These are phyloP conservation scores for Tarsius wallacei DNA, from an alignment of 2,797 vertebrate genomes.

Conservation along the genomic window DNA sequence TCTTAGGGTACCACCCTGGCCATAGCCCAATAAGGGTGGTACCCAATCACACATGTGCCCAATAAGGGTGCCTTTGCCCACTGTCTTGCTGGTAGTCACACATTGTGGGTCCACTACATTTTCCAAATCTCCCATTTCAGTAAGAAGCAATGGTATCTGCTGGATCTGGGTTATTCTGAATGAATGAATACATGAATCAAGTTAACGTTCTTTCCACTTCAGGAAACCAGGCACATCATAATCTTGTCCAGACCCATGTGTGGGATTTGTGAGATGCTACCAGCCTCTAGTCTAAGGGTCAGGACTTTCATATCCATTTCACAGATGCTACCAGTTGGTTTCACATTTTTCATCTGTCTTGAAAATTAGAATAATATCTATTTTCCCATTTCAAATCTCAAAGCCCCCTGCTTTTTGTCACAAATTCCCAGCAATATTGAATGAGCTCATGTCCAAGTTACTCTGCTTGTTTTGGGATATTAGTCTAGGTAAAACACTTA, in stretches of 20 bases:
- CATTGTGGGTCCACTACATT: accelerated
- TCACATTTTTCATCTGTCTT: background rate
- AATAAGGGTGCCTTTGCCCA: background rate
- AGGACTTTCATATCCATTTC: no score
- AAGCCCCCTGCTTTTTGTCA: background rate
- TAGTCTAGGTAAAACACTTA: background rate
- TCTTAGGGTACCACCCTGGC: background rate
- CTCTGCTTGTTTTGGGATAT: background rate
- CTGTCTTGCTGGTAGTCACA: background rate
- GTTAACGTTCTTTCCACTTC: background rate
- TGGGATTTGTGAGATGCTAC: background rate
- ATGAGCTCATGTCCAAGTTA: background rate
- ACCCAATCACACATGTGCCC: background rate
- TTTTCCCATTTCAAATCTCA: background rate
- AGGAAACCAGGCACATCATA: background rate
- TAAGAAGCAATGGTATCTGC: background rate
- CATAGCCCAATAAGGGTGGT: no score
- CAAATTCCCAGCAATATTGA: background rate
- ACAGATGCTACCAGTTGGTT: no score
- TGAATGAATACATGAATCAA: background rate
- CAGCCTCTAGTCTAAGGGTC: no score
- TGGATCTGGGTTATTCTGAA: background rate
- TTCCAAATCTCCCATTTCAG: background rate
- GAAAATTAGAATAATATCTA: background rate
- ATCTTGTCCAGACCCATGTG: accelerated